Conservation (phyloP, 2,113 vertebrate species). For the Oplegnathus fasciatus region DNA sequence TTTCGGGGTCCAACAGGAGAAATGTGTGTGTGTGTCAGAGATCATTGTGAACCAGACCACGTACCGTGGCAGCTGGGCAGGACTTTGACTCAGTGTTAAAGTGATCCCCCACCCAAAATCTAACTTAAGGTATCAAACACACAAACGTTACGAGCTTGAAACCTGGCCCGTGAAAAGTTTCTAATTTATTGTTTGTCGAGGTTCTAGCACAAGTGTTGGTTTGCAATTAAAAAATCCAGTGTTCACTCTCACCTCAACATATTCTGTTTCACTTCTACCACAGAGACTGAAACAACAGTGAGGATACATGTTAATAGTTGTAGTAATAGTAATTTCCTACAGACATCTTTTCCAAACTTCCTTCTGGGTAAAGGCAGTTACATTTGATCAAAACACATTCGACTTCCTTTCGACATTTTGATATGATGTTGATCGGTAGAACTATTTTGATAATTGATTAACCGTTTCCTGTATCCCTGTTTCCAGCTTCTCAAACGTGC, state of each 20-base stretch:
- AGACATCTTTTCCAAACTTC: background rate
- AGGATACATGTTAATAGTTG: background rate
- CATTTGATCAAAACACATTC: too few species aligned
- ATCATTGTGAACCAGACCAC: slow-evolving; percentile 45
- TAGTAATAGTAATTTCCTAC: too few species aligned
- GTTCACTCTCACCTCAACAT: background rate
- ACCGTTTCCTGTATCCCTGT: too few species aligned
- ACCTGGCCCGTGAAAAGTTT: background rate
- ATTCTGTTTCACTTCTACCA: background rate
- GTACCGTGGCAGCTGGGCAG: slow-evolving; percentile 45
- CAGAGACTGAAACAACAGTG: background rate
- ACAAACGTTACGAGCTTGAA: background rate
- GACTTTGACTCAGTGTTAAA: background rate
- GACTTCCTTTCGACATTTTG: too few species aligned
- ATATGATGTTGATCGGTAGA: too few species aligned
- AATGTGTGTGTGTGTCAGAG: slow-evolving; percentile 22
- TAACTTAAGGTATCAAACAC: slow-evolving; percentile 6
- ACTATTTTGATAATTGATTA: too few species aligned
- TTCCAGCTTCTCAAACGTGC: background rate
- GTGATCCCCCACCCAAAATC: background rate
- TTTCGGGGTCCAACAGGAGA: background rate
- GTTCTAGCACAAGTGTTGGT: background rate
- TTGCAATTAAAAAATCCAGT: too few species aligned
- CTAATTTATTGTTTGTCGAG: background rate
- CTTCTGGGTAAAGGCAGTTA: too few species aligned